Evolutionary conservation across 2,888 invertebrate genomes (phyloP).

Genomic region (Megastigmus dorsalis): DNA sequence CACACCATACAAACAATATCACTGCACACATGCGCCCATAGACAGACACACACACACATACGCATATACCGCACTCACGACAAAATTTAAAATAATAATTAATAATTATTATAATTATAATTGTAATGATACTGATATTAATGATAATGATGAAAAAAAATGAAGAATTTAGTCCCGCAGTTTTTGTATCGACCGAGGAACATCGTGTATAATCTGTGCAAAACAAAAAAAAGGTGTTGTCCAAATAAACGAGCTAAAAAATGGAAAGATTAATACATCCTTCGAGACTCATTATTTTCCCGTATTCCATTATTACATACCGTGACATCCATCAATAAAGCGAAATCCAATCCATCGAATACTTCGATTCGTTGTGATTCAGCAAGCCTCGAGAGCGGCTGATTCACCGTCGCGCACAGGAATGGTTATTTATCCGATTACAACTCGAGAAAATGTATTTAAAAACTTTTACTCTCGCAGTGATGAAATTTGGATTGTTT

Average conservation of each 20-base stretch:
- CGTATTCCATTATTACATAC: neutral
- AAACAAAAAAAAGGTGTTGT: constrained; percentile 43
- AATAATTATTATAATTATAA: constrained; percentile 2
- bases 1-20: neutral
- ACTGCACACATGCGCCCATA: neutral
- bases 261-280: neutral
- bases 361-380: constrained; percentile 18
- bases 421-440: neutral
- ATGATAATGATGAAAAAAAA: constrained; percentile 14
- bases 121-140: constrained; percentile 1
- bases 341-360: constrained; percentile 22
- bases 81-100: constrained; percentile 10
- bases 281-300: neutral
- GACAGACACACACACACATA: neutral
- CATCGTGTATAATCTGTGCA: constrained; percentile 38
- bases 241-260: constrained; percentile 46
- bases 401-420: neutral
- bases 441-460: constrained; percentile 17
- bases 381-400: constrained; percentile 7
- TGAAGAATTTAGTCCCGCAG: constrained; percentile 36
- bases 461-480: no score
- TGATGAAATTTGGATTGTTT: no score
- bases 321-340: neutral
- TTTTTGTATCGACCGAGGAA: constrained; percentile 48
- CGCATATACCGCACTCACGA: constrained; percentile 12